Evolutionary conservation across 2,888 invertebrate species (phyloP), one percentile per base, ranked within the genome.

Genomic region (Andrena haemorrhoa): DNA sequence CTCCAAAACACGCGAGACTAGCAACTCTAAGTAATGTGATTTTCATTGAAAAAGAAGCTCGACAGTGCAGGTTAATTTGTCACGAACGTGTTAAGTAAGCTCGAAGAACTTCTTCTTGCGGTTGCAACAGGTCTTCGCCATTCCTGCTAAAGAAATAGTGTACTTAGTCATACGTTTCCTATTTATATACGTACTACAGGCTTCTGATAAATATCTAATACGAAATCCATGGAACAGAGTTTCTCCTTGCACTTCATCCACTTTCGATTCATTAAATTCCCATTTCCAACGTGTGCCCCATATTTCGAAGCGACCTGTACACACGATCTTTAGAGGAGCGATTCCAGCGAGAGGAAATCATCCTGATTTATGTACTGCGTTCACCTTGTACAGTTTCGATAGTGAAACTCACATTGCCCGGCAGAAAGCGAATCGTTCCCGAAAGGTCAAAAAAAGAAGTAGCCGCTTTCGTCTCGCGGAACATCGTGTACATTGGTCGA

Each of bases 401-500:
- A 41, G 65, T 61, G 73, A 77, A 66, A 75, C 53, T 35, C 33
- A 7, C 31, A 33, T 26, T 26, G 12, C 10, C 53, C n/a, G 33
- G 5, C 35, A 61, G 47, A 66, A 66, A 71, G 53, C 66, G 56
- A 64, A 33, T 58, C 35, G 29, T 53, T 66, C 60, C 58, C 29
- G 33, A 81, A 72, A 81, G 80, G 70, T 78, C 51, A 47, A 26
- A 66, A 66, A 71, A 70, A 58, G 51, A 65, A 65, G 31, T 16
- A 31, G 16, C 10, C 26, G 26, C 35, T 65, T 73, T 60, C 49
- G 47, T 31, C 51, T 53, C 20, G 51, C 51, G 51, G 23, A 73
- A 64, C 64, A 63, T 26, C 20, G 10, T n/a, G 33, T 69, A 26
- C 56, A 35, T 64, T 5, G 16, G 33, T 70, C 58, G 61, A 16